Percentiles rank a stretch among this genome's conserved stretches.
Conservation (phyloP, 2,888 invertebrate species). For the Oxycera nigricornis region DNA sequence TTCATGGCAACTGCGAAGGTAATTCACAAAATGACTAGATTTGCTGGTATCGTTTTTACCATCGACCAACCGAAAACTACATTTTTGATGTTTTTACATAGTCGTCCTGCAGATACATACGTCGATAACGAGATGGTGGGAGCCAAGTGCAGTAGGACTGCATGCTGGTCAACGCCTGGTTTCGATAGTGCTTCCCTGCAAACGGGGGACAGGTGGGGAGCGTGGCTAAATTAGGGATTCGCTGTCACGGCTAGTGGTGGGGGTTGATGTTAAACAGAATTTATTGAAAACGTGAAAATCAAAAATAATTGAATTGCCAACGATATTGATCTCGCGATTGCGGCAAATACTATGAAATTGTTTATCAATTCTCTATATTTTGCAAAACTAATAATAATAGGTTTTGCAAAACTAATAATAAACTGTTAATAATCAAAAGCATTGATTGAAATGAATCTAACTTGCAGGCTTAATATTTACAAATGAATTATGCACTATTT, state of each 20-base stretch:
- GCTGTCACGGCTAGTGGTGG: background rate
- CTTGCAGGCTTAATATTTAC: no score
- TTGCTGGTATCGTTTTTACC: conserved; percentile 4
- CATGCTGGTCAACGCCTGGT: no score
- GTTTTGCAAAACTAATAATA: no score
- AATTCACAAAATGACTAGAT: conserved; percentile 12
- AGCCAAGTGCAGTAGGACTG: no score
- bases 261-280: background rate
- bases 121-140: background rate
- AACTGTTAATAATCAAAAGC: no score
- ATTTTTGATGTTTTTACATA: background rate
- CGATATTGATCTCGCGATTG: background rate
- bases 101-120: background rate
- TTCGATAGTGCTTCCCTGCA: no score
- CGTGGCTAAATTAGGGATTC: background rate
- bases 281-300: background rate
- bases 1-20: background rate
- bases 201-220: no score
- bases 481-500: no score
- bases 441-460: no score
- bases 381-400: background rate
- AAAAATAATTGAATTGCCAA: background rate
- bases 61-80: background rate
- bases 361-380: background rate
- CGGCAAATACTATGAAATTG: background rate